Conservation (phyloP, 2,113 vertebrate species). For the Laterallus jamaicensis region DNA sequence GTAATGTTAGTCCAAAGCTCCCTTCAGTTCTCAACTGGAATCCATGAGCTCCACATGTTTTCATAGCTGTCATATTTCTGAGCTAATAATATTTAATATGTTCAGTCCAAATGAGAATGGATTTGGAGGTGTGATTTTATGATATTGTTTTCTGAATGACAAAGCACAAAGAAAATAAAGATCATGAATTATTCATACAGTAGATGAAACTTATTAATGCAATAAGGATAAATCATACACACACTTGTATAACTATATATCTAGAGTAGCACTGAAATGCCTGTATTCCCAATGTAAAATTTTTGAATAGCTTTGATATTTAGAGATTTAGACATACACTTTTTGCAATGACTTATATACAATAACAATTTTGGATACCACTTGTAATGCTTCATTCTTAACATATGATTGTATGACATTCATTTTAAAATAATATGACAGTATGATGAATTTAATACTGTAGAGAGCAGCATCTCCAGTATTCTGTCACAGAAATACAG, state of each 20-base stretch:
- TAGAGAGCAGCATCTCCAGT: background rate
- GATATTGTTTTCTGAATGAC: constrained; percentile 15
- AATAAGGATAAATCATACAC: background rate
- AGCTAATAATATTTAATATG: background rate
- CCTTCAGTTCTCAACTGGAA: background rate
- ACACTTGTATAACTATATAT: background rate
- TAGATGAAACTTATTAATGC: background rate
- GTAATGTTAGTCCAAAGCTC: background rate
- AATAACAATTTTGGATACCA: background rate
- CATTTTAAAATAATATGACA: constrained; percentile 5
- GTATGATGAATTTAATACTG: background rate
- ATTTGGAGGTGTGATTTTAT: background rate
- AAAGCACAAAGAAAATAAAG: constrained; percentile 4
- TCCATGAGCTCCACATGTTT: background rate
- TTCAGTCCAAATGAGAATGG: constrained; percentile 3
- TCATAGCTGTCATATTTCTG: background rate
- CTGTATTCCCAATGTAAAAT: background rate
- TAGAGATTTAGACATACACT: background rate
- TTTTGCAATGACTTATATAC: background rate
- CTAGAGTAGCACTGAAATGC: background rate
- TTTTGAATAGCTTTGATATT: background rate
- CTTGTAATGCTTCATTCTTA: background rate
- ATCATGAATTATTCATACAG: constrained; percentile 1
- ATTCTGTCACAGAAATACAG: background rate
- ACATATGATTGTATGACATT: background rate